phyloP scores from a whole-genome alignment of 2,888 invertebrate species.

The Linnaemya vulpina region DNA sequence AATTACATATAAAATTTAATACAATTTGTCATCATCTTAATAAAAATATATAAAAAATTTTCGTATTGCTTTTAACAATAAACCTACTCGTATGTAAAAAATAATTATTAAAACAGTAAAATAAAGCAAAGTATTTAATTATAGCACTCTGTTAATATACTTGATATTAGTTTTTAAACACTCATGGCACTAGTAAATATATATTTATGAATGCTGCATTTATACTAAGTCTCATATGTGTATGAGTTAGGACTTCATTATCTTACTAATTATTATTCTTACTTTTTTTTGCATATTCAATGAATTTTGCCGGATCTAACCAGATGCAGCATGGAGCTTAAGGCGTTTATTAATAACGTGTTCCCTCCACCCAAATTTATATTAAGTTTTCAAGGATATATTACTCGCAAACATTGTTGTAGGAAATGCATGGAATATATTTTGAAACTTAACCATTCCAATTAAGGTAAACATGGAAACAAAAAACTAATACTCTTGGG shows the following conservation, averaged over 20 bases:
- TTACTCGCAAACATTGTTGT: neutral
- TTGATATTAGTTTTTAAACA: conserved; percentile 1
- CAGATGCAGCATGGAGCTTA: conserved; percentile 18
- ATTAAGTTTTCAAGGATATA: conserved; percentile 24
- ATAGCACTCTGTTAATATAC: neutral
- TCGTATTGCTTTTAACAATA: no score
- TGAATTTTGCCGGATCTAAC: neutral
- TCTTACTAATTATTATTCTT: neutral
- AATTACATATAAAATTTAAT: no score
- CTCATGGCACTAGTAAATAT: neutral
- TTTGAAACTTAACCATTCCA: neutral
- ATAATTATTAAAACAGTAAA: no score
- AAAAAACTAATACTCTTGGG: neutral
- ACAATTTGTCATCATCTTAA: no score
- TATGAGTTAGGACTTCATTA: neutral
- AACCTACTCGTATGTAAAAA: no score
- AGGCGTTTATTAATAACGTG: conserved; percentile 49
- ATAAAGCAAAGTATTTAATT: no score
- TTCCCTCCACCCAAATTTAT: conserved; percentile 33
- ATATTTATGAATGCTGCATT: neutral
- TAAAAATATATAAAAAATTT: no score
- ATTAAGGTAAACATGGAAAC: neutral
- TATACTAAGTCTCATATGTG: neutral
- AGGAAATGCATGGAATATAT: neutral
- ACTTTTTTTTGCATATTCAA: neutral